Evolutionary conservation across 2,113 vertebrate species (phyloP).

Genomic region (Upupa epops): DNA sequence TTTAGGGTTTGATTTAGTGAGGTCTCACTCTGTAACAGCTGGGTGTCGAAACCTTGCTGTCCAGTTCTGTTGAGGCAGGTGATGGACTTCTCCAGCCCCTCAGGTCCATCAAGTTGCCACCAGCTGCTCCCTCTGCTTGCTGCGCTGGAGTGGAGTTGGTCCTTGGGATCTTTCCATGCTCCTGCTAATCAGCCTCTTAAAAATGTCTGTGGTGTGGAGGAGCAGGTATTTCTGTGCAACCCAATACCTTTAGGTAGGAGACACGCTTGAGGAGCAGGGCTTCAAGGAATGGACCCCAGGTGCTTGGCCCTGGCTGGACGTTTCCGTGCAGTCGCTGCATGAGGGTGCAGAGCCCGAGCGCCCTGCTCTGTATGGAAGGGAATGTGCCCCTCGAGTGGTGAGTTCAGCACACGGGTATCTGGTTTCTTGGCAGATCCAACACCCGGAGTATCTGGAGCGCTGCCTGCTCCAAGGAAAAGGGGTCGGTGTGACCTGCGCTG

Average conservation of each 20-base stretch:
- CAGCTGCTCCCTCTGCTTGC: not conserved
- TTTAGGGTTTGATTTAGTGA: not conserved
- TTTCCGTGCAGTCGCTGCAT: not conserved
- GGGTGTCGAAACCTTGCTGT: not conserved
- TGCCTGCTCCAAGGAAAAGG: constrained; percentile 47
- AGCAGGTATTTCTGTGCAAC: not conserved
- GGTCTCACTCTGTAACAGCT: not conserved
- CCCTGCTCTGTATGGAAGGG: constrained; percentile 26
- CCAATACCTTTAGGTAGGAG: not conserved
- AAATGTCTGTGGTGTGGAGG: not conserved
- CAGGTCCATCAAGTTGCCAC: fast-evolving
- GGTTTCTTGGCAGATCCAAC: constrained; percentile 56
- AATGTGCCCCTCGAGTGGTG: constrained; percentile 34
- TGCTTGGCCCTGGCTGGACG: not conserved
- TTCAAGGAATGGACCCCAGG: not conserved
- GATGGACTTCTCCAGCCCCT: not conserved
- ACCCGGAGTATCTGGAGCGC: constrained; percentile 43
- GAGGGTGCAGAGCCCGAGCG: not conserved
- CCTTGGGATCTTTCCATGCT: not conserved
- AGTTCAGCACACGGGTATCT: constrained; percentile 61
- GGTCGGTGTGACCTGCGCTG: constrained; percentile 50
- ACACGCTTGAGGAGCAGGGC: fast-evolving
- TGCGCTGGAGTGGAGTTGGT: not conserved
- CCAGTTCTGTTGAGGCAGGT: not conserved
- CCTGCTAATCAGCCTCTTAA: not conserved